Evolutionary conservation across 2,797 vertebrate genomes (phyloP).

Genomic region (Balearica regulorum): DNA sequence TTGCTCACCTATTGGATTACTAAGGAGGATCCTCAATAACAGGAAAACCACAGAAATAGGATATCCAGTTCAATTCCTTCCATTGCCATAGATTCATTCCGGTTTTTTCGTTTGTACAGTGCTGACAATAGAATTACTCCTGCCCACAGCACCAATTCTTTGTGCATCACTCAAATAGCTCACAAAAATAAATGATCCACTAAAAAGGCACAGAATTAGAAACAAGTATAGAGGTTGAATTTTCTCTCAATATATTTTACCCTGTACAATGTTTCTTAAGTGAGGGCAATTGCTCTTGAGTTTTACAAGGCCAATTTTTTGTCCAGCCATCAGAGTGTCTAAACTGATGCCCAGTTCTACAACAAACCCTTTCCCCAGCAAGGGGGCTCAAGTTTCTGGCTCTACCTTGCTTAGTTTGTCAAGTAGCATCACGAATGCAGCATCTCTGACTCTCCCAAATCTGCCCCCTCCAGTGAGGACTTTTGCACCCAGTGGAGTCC

Average conservation of each 20-base stretch:
- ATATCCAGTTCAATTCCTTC: background rate
- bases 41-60: background rate
- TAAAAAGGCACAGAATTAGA: background rate
- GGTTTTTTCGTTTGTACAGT: background rate
- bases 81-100: background rate
- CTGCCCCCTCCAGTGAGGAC: background rate
- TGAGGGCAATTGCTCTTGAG: background rate
- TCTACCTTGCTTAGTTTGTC: background rate
- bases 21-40: background rate
- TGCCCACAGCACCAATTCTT: background rate
- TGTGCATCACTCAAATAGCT: background rate
- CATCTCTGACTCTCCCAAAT: background rate
- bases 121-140: background rate
- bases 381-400: background rate
- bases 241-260: background rate
- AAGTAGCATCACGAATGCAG: background rate
- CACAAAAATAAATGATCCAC: background rate
- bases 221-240: background rate
- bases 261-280: background rate
- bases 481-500: fast-evolving
- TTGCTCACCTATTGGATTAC: background rate
- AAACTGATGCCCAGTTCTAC: background rate
- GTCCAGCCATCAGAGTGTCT: background rate
- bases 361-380: background rate
- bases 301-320: background rate